Base-by-base conservation (phyloP, 2,888 invertebrate species). In the Spisula solida region DNA sequence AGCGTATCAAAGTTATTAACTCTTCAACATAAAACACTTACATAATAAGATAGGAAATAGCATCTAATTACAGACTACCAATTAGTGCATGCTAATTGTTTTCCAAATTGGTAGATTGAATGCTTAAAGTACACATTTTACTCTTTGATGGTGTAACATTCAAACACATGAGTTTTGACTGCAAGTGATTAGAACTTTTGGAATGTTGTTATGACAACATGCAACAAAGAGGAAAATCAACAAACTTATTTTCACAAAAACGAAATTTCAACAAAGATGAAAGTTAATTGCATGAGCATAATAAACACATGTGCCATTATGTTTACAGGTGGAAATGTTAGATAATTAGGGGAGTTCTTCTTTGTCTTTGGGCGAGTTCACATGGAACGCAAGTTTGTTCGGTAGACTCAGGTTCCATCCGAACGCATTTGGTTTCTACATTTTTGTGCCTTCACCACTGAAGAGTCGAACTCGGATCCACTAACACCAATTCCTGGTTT, bases 141-240 rank as follows among this genome's bases (percentile, higher is more conserved):
- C 34, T 16, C 31, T 75, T 75, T 75, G 75, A 75, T 75, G 75
- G 16, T 34, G 18, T 75, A 18, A 34, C 31, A 31, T 31, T n/a
- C 31, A 31, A 31, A 70, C 12, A 41, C 41, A 41, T 5, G 31
- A 14, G 14, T 16, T 75, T 18, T 34, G 75, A 31, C 75, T 34
- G 34, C 29, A 31, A 31, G 75, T 14, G 4, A 31, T 75, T 25
- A 25, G 31, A 75, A 34, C 18, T 41, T 41, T 41, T 41, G 8
- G 29, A 31, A 25, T 34, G 75, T 29, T 70, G 70, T 75, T 75
- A 75, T 34, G 75, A 75, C 75, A 75, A 75, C 34, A 75, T 75
- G 75, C 31, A 75, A 34, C 18, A 31, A 34, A 75, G 75, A 34
- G 75, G 34, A 31, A 75, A 14, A 18, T 34, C 31, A 75, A 75